Evolutionary conservation across 2,888 invertebrate genomes (phyloP).

Genomic region (Drosophila fungiperda): DNA sequence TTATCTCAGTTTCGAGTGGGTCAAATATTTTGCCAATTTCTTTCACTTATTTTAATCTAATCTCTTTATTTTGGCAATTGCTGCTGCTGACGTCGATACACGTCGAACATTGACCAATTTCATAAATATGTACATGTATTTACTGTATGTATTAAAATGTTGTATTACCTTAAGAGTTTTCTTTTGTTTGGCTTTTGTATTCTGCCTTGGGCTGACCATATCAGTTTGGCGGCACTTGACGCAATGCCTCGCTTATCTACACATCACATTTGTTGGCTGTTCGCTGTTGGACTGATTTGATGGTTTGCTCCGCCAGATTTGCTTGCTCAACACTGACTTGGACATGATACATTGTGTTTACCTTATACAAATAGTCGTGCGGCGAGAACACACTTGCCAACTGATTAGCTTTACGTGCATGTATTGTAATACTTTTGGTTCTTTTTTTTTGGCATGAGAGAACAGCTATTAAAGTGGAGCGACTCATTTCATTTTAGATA

Average conservation of each 20-base stretch:
- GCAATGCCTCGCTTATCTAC: constrained; percentile 59
- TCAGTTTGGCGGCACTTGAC: constrained; percentile 59
- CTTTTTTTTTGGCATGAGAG: constrained; percentile 11
- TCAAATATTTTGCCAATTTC: constrained; percentile 14
- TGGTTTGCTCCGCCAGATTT: constrained; percentile 38
- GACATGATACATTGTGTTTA: constrained; percentile 50
- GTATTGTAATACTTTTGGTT: constrained; percentile 3
- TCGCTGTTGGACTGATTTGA: constrained; percentile 27
- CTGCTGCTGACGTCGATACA: constrained; percentile 26
- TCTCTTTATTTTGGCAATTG: constrained; percentile 30
- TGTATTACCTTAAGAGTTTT: constrained; percentile 24
- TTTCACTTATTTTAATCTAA: constrained; percentile 41
- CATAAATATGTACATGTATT: not conserved
- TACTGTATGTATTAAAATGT: constrained; percentile 4
- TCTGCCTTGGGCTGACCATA: constrained; percentile 57
- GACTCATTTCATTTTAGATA: constrained; percentile 62
- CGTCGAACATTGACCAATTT: constrained; percentile 14
- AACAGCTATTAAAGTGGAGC: constrained; percentile 32
- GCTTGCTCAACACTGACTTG: constrained; percentile 53
- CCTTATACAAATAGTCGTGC: constrained; percentile 61
- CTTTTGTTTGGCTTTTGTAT: constrained; percentile 1
- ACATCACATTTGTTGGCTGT: constrained; percentile 29
- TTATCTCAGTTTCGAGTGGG: constrained; percentile 19
- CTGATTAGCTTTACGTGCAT: constrained; percentile 51
- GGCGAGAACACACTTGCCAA: constrained; percentile 50